Evolutionary conservation across 2,888 invertebrate genomes (phyloP), one percentile per base, ranked within the genome.

Genomic region (Stenodema calcarata): DNA sequence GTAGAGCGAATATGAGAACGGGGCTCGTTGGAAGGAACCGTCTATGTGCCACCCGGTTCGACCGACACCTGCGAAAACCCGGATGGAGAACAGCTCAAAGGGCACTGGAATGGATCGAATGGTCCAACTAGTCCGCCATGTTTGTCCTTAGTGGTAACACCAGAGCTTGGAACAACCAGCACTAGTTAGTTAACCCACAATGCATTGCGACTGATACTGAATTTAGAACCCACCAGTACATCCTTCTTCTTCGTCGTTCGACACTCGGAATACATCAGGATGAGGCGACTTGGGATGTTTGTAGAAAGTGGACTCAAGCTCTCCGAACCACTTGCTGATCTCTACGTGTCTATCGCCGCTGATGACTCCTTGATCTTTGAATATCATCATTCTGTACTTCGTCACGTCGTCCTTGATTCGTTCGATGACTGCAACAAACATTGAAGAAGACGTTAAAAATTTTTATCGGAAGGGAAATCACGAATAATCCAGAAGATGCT

Each of bases 11-110:
- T 90, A 90, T 12, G 89, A 88, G 87, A 90, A 90, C 7, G 90
- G 90, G 12, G 89, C 89, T 14, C 89, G 89, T 80, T 90, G 90
- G 83, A 90, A 90, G 27, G 90, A 90, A 2, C 90, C 90, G 87
- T 90, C 90, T n/a, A 90, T 90, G 75, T 90, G 90, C 90, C 90
- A 90, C 14, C 90, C 90, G 0, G 90, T 90, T 76, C 90, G 87
- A 11, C 90, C 90, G 80, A 90, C 90, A 42, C 90, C 90, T 90
- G 50, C 27, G 76, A 69, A 12, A 12, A 23, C n/a, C n/a, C n/a
- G n/a, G n/a, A n/a, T n/a, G n/a, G n/a, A n/a, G n/a, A n/a, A n/a
- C n/a, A n/a, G n/a, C n/a, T n/a, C n/a, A n/a, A n/a, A n/a, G n/a
- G n/a, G n/a, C n/a, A n/a, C n/a, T n/a, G n/a, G n/a, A n/a, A n/a